Evolutionary conservation across 2,888 invertebrate species (phyloP).

Genomic region (Druceiella hillmani): DNA sequence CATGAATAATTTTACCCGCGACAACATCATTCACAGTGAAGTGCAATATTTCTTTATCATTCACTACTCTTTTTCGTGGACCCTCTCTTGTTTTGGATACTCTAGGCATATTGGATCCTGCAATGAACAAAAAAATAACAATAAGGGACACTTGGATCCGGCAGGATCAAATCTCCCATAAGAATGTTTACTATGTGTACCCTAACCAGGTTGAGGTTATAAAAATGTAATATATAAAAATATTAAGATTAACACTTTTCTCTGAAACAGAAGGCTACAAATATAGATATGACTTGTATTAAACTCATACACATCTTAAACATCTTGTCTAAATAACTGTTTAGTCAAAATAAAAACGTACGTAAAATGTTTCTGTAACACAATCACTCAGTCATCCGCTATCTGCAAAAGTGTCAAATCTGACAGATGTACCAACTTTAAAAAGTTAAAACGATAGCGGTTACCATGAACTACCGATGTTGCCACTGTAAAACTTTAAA

Average conservation of each 20-base stretch:
- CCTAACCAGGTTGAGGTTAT: constrained; percentile 15
- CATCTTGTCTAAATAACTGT: constrained; percentile 7
- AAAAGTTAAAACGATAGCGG: constrained; percentile 6
- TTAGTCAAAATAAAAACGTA: constrained; percentile 15
- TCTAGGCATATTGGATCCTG: constrained; percentile 14
- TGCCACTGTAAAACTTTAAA: constrained; percentile 11
- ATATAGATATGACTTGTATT: too few relatives aligned
- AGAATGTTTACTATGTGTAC: constrained; percentile 17
- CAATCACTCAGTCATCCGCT: constrained; percentile 13
- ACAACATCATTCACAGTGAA: constrained; percentile 13
- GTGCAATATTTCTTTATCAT: constrained; percentile 14
- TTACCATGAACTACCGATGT: constrained; percentile 11
- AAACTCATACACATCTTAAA: too few relatives aligned
- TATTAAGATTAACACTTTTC: too few relatives aligned
- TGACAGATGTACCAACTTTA: constrained; percentile 11
- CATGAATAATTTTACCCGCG: constrained; percentile 14
- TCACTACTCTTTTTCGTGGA: too few relatives aligned
- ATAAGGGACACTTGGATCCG: constrained; percentile 14
- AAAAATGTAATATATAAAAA: too few relatives aligned
- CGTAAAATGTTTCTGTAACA: constrained; percentile 12
- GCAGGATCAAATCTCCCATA: constrained; percentile 17
- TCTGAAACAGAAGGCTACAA: too few relatives aligned
- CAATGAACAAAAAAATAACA: too few relatives aligned
- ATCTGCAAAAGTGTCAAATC: constrained; percentile 7
- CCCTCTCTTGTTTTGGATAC: constrained; percentile 18